A percentile compares a stretch with the other conserved stretches of the same genome.
Conservation (phyloP, 2,113 vertebrate genomes). For the Mellivora capensis region DNA sequence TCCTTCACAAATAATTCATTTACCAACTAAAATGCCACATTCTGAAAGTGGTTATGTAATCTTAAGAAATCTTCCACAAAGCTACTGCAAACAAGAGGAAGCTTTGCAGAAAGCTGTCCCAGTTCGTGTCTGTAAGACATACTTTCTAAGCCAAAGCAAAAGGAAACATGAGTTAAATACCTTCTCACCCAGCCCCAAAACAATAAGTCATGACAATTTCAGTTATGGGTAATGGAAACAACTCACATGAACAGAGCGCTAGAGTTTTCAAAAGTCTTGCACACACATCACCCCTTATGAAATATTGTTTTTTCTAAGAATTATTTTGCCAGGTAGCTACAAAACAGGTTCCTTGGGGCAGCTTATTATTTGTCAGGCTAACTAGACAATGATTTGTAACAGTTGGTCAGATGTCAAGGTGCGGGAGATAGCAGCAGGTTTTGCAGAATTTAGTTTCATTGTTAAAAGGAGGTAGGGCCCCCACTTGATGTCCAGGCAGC, state of each 20-base stretch:
- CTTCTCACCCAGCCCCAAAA: background rate
- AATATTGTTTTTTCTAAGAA: slow-evolving; percentile 37
- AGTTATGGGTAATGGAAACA: slow-evolving; percentile 38
- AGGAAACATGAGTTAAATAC: slow-evolving; percentile 25
- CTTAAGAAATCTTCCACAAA: slow-evolving; percentile 38
- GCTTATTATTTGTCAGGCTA: slow-evolving; percentile 31
- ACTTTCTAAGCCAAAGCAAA: slow-evolving; percentile 11
- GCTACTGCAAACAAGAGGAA: background rate
- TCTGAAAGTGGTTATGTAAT: background rate
- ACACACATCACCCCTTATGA: background rate
- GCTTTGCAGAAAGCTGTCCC: slow-evolving; percentile 14
- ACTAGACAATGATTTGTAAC: slow-evolving; percentile 24
- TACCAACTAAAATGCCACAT: slow-evolving; percentile 33
- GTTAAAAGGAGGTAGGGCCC: background rate
- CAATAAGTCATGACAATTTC: slow-evolving; percentile 41
- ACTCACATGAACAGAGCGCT: background rate
- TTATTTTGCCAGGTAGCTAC: slow-evolving; percentile 27
- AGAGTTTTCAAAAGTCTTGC: background rate
- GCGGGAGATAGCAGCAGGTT: background rate
- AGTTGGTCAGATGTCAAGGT: slow-evolving; percentile 35
- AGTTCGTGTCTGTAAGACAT: background rate
- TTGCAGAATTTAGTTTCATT: slow-evolving; percentile 1
- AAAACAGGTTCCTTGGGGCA: background rate
- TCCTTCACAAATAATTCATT: slow-evolving; percentile 66
- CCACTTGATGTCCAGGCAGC: background rate